These are phyloP conservation scores for Sycobia sp. DNA, from an alignment of 1,140 invertebrate species.

Conservation along the genomic window DNA sequence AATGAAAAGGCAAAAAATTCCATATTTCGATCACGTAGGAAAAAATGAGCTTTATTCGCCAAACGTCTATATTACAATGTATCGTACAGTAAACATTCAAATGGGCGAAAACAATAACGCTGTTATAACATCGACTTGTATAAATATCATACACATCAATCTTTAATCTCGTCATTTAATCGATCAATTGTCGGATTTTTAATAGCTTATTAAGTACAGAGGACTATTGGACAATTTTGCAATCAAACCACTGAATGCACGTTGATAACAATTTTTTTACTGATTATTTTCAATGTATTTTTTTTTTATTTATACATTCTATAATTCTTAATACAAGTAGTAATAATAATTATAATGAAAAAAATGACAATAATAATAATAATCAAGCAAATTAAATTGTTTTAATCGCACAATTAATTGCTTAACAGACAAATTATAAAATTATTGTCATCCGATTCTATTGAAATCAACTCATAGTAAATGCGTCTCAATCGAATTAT, in stretches of 20 bases:
- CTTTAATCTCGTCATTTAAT: conserved; percentile 7
- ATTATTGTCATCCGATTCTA: too few species aligned
- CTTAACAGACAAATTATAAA: too few species aligned
- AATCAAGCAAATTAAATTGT: too few species aligned
- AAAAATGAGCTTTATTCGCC: conserved; percentile 59
- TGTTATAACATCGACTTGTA: conserved; percentile 51
- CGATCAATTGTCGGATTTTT: too few species aligned
- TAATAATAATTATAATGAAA: too few species aligned
- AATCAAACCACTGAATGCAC: conserved; percentile 8
- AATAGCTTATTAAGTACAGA: conserved; percentile 13
- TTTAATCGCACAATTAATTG: too few species aligned
- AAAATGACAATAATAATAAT: too few species aligned
- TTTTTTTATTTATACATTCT: conserved; percentile 20
- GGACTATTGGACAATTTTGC: conserved; percentile 17
- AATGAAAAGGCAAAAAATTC: conserved; percentile 1
- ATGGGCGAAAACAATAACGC: conserved; percentile 54
- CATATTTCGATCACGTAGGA: conserved; percentile 30
- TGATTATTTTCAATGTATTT: conserved; percentile 21
- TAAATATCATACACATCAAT: conserved; percentile 47
- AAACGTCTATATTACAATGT: conserved; percentile 60
- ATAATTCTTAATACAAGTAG: too few species aligned
- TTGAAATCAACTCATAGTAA: too few species aligned
- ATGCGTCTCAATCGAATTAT: too few species aligned
- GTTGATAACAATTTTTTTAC: conserved; percentile 29
- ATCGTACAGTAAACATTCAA: conserved; percentile 59